A percentile compares a stretch with the other conserved stretches of the same genome.
Conservation (phyloP, 2,888 invertebrate species). For the Pseudoips prasinana region DNA sequence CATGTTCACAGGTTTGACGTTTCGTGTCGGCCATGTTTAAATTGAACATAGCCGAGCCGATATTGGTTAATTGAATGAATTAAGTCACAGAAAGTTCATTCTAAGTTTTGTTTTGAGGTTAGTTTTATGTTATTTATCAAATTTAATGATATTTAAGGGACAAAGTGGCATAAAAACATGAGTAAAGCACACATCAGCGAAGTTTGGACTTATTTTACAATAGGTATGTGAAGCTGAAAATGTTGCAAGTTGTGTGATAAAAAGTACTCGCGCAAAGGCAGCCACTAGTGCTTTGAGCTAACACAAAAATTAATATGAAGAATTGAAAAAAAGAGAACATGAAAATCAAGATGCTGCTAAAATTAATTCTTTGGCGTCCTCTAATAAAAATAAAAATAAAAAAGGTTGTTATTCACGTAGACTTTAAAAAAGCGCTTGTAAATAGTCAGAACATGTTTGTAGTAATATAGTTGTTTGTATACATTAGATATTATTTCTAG, state of each 20-base stretch:
- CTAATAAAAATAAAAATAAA: too few species aligned
- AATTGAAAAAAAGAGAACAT: too few species aligned
- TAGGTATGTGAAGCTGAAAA: conserved; percentile 11
- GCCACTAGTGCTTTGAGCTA: too few species aligned
- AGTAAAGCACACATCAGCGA: conserved; percentile 10
- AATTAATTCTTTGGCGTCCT: too few species aligned
- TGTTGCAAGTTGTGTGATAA: conserved; percentile 4
- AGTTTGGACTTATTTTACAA: conserved; percentile 14
- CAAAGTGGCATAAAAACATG: conserved; percentile 9
- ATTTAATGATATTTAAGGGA: conserved; percentile 11
- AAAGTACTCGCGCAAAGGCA: neutral
- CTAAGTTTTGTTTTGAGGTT: conserved; percentile 12
- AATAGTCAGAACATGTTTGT: too few species aligned
- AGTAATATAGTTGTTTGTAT: too few species aligned
- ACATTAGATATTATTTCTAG: too few species aligned
- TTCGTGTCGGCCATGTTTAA: conserved; percentile 6
- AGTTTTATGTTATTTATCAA: conserved; percentile 11
- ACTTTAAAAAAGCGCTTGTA: too few species aligned
- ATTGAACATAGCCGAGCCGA: conserved; percentile 10
- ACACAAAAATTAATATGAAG: too few species aligned
- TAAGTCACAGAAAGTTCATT: conserved; percentile 9
- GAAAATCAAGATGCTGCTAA: too few species aligned
- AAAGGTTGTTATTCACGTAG: too few species aligned
- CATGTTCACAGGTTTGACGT: conserved; percentile 4
- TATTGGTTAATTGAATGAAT: conserved; percentile 10